These are phyloP conservation scores for Mayetiola destructor DNA, from an alignment of 2,888 invertebrate species.

Conservation along the genomic window DNA sequence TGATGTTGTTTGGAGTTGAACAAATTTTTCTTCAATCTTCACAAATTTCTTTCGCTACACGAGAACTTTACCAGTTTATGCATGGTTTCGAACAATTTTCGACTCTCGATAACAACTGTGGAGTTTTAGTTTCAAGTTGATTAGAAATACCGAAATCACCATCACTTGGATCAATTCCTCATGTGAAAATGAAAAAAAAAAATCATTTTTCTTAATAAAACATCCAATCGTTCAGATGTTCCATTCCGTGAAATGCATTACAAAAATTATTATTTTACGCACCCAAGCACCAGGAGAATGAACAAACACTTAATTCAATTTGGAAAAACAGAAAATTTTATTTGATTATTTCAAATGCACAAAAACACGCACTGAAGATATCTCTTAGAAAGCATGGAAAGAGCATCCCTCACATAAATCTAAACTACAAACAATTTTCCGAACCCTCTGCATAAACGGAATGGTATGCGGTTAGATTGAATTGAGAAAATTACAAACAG, in stretches of 20 bases:
- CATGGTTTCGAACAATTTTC: too few relatives aligned
- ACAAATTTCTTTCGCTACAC: too few relatives aligned
- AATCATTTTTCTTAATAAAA: constrained; percentile 12
- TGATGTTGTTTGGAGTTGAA: neutral
- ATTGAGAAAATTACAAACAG: too few relatives aligned
- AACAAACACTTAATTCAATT: constrained; percentile 11
- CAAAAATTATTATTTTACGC: neutral
- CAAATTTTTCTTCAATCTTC: constrained; percentile 8
- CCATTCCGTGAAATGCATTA: neutral
- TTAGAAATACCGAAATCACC: neutral
- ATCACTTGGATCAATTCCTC: neutral
- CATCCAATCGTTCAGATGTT: constrained; percentile 1
- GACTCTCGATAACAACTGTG: neutral
- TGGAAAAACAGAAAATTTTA: constrained; percentile 10
- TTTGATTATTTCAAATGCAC: constrained; percentile 7
- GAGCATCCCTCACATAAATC: neutral
- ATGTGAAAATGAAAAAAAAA: constrained; percentile 1
- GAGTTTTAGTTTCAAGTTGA: neutral
- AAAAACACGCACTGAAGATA: constrained; percentile 9
- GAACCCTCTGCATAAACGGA: too few relatives aligned
- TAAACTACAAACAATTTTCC: too few relatives aligned
- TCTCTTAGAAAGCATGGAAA: neutral
- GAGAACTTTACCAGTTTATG: too few relatives aligned
- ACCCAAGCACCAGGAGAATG: neutral
- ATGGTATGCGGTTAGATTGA: too few relatives aligned